A percentile compares a stretch with the other conserved stretches of the same genome.
phyloP scores from a whole-genome alignment of 2,113 vertebrate genomes.

The Oncorhynchus clarkii region DNA sequence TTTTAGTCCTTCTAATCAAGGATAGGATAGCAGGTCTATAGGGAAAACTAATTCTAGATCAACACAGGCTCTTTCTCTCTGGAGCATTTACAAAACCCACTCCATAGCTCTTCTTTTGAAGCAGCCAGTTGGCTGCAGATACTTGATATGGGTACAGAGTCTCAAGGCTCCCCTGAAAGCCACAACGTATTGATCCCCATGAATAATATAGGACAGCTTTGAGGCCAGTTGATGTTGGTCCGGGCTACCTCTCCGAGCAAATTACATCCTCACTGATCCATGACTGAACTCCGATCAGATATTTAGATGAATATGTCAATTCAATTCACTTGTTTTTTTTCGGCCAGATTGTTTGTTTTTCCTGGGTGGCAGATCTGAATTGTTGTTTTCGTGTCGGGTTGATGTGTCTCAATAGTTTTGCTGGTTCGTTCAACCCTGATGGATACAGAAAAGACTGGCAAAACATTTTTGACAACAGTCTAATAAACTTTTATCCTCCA shows the following conservation, averaged over 20 bases:
- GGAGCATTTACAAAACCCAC: constrained; percentile 53
- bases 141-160: constrained; percentile 58
- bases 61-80: constrained; percentile 17
- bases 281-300: constrained; percentile 47
- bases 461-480: too few species aligned
- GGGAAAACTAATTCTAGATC: too few species aligned
- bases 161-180: constrained; percentile 59
- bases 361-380: too few species aligned
- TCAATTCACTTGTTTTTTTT: background rate
- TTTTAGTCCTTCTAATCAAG: background rate
- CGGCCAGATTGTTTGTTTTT: too few species aligned
- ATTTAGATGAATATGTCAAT: constrained; percentile 50
- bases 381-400: background rate
- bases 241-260: constrained; percentile 30
- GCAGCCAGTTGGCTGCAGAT: constrained; percentile 45
- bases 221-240: constrained; percentile 55
- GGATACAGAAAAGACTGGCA: too few species aligned
- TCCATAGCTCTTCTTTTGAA: constrained; percentile 55
- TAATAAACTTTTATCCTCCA: too few species aligned
- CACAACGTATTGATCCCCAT: constrained; percentile 69
- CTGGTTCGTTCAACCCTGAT: too few species aligned
- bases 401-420: background rate
- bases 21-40: background rate
- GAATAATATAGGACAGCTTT: constrained; percentile 63
- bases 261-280: constrained; percentile 58